Evolutionary conservation across 2,888 invertebrate genomes (phyloP).

Genomic region (Dascillus cervinus): DNA sequence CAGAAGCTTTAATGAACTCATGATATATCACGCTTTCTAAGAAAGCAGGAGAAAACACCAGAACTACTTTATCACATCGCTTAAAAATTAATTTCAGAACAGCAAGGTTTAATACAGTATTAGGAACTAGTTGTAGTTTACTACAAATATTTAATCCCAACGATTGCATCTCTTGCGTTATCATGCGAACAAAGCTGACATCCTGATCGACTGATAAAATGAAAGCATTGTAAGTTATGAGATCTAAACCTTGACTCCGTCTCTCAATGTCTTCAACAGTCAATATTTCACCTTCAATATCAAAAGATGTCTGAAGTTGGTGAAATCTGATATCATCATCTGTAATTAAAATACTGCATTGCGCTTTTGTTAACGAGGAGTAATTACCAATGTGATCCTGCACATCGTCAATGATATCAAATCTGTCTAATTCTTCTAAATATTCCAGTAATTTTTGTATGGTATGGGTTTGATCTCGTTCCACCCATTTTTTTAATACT

Average conservation of each 20-base stretch:
- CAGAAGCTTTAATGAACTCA: constrained; percentile 77
- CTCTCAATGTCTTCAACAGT: constrained; percentile 32
- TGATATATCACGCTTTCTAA: constrained; percentile 62
- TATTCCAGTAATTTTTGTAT: constrained; percentile 52
- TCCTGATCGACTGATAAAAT: constrained; percentile 71
- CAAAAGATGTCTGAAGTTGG: constrained; percentile 13
- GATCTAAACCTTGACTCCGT: constrained; percentile 21
- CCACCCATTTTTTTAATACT: constrained; percentile 54
- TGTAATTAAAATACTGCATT: too few relatives aligned
- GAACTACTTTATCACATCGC: constrained; percentile 70
- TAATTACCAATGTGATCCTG: constrained; percentile 49
- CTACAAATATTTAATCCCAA: constrained; percentile 63
- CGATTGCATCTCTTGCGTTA: constrained; percentile 56
- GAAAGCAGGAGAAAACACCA: constrained; percentile 72
- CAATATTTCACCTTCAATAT: constrained; percentile 28
- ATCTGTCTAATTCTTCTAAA: constrained; percentile 62
- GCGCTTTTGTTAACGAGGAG: too few relatives aligned
- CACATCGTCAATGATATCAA: constrained; percentile 68
- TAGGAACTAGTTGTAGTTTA: constrained; percentile 63
- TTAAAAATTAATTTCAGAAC: constrained; percentile 65
- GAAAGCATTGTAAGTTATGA: constrained; percentile 70
- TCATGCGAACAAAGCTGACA: constrained; percentile 56
- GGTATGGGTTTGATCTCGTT: constrained; percentile 45
- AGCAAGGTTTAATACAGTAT: constrained; percentile 64
- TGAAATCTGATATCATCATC: constrained; percentile 8